Conservation (phyloP, 1,140 invertebrate genomes). For the Campoletis sonorensis region DNA sequence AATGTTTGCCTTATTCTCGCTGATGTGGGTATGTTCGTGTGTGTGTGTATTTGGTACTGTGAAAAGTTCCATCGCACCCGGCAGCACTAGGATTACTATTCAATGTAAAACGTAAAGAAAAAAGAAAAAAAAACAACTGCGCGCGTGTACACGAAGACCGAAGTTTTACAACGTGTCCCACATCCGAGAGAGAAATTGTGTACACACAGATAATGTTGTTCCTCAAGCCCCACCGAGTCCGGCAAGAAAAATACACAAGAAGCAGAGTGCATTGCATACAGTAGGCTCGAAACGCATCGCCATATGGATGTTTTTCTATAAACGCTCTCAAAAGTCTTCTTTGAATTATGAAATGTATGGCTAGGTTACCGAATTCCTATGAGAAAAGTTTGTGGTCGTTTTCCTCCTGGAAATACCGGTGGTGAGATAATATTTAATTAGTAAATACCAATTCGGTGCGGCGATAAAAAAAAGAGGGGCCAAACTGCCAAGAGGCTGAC, state of each 20-base stretch:
- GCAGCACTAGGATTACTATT: constrained; percentile 3
- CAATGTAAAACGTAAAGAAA: constrained; percentile 9
- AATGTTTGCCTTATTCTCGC: not conserved
- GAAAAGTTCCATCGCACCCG: not conserved
- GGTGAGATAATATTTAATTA: too few species aligned
- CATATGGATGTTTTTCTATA: not conserved
- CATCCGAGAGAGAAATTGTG: constrained; percentile 15
- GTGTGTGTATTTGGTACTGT: not conserved
- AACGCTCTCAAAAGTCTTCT: too few species aligned
- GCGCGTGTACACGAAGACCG: not conserved
- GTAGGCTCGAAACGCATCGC: not conserved
- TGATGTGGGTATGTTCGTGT: not conserved
- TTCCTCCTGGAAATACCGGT: too few species aligned
- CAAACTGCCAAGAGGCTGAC: too few species aligned
- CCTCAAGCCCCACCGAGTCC: not conserved
- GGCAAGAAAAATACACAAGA: not conserved
- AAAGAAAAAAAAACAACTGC: too few species aligned
- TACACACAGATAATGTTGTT: not conserved
- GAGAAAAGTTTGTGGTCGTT: too few species aligned
- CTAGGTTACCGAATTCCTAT: too few species aligned
- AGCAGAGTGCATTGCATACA: not conserved
- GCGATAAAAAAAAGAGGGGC: not conserved
- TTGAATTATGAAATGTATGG: too few species aligned
- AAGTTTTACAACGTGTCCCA: constrained; percentile 26
- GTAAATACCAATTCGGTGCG: too few species aligned